A percentile compares a stretch with the other conserved stretches of the same genome.
Conservation (phyloP, 30 jellyfish, hydroid and myxozoan species). For the Aurelia sp. region DNA sequence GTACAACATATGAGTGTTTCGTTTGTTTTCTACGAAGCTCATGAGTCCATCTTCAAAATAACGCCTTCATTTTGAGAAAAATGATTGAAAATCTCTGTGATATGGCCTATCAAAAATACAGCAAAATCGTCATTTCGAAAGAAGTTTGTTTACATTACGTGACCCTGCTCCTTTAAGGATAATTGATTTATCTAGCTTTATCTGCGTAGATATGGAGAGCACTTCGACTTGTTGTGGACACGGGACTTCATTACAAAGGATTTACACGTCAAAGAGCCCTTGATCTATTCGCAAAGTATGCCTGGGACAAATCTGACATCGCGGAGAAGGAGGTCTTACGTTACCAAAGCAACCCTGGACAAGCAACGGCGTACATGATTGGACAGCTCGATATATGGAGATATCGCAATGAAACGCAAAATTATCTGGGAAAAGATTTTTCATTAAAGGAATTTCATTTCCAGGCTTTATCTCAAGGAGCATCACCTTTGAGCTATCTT, state of each 20-base stretch:
- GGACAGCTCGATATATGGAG: conserved; percentile 95
- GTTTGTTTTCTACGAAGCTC: too few species aligned
- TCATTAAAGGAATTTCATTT: conserved; percentile 93
- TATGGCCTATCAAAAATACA: too few species aligned
- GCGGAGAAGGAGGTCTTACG: conserved; percentile 95
- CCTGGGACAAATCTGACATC: conserved; percentile 98
- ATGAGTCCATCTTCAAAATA: too few species aligned
- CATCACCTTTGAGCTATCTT: conserved; percentile 82
- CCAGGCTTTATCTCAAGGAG: conserved; percentile 91
- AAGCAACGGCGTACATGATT: conserved; percentile 98
- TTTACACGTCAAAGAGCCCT: conserved; percentile 86
- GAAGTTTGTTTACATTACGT: too few species aligned
- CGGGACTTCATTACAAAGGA: conserved; percentile 95
- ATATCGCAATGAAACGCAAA: conserved; percentile 80
- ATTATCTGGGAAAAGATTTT: conserved; percentile 63
- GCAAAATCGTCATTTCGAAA: too few species aligned
- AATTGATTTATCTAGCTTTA: neutral
- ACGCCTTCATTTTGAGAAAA: too few species aligned
- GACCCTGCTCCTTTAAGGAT: too few species aligned
- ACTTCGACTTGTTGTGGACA: conserved; percentile 94
- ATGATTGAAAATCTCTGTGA: too few species aligned
- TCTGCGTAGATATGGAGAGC: conserved; percentile 97
- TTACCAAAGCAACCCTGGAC: conserved; percentile 99
- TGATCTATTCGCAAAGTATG: conserved; percentile 82
- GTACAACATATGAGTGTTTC: too few species aligned